phyloP scores from a whole-genome alignment of 2,797 vertebrate species.

The Chaetophractus vellerosus region DNA sequence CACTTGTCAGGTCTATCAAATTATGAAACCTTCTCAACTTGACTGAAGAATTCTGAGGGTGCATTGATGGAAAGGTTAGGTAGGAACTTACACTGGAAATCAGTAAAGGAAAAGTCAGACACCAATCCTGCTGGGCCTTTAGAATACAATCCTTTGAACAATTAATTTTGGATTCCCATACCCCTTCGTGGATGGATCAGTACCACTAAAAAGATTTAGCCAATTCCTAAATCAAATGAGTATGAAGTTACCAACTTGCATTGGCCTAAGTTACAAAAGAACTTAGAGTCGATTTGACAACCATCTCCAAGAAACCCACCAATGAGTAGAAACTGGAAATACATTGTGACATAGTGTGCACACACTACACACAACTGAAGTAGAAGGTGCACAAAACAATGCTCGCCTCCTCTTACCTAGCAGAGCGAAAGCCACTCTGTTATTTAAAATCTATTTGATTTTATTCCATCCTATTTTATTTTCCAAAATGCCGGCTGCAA shows the following conservation, averaged over 20 bases:
- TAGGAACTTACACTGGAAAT: not conserved
- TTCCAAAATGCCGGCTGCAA: not conserved
- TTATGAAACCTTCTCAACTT: not conserved
- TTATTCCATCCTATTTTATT: not conserved
- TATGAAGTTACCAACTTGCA: not conserved
- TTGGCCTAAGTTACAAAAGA: not conserved
- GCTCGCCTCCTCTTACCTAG: not conserved
- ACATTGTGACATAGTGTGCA: accelerated
- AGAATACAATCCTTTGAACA: not conserved
- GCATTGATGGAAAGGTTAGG: not conserved
- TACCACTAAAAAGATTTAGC: not conserved
- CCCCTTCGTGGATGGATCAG: not conserved
- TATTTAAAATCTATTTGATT: not conserved
- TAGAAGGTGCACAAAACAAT: not conserved
- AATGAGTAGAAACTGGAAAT: not conserved
- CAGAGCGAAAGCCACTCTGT: not conserved
- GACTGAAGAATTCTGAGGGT: not conserved
- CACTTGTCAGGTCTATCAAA: not conserved
- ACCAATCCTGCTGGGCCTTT: not conserved
- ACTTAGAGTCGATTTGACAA: not conserved
- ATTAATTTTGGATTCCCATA: not conserved
- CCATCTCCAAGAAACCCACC: not conserved
- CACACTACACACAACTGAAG: not conserved
- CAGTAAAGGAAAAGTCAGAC: not conserved
- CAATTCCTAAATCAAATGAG: not conserved